Conservation (phyloP, 2,113 vertebrate species). For the Labrus mixtus region DNA sequence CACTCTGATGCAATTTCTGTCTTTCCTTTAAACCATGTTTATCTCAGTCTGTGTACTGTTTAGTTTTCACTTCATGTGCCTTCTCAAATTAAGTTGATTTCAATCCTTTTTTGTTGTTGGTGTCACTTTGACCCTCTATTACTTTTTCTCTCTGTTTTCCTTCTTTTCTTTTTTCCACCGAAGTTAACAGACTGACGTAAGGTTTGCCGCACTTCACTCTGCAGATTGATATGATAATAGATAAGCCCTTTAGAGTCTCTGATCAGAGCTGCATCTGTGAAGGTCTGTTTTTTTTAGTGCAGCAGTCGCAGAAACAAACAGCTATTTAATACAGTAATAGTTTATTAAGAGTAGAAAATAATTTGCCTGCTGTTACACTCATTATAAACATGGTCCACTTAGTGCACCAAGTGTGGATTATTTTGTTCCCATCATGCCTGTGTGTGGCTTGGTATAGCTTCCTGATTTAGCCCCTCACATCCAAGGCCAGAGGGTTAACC, state of each 20-base stretch:
- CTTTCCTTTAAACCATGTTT: too few species aligned
- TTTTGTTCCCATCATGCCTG: conserved; percentile 7
- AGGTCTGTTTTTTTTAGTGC: too few species aligned
- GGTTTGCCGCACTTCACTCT: too few species aligned
- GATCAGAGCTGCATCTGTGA: background rate
- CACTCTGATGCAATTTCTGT: too few species aligned
- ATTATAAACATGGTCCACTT: conserved; percentile 11
- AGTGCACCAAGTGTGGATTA: background rate
- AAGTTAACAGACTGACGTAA: background rate
- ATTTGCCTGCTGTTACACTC: conserved; percentile 1
- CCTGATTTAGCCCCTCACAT: background rate
- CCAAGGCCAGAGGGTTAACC: background rate
- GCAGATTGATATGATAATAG: background rate
- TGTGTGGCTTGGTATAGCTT: conserved; percentile 4
- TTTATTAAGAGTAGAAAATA: background rate
- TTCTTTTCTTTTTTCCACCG: background rate
- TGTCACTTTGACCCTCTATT: too few species aligned
- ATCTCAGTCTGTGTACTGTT: too few species aligned
- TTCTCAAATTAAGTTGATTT: background rate
- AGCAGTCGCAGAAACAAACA: background rate
- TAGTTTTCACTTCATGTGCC: too few species aligned
- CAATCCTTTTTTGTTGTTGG: background rate
- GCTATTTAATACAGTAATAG: too few species aligned
- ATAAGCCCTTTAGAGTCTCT: background rate
- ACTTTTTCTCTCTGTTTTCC: too few species aligned